These are phyloP conservation scores for Nannoperca obscura DNA, from an alignment of 2,797 vertebrate species.

Conservation along the genomic window DNA sequence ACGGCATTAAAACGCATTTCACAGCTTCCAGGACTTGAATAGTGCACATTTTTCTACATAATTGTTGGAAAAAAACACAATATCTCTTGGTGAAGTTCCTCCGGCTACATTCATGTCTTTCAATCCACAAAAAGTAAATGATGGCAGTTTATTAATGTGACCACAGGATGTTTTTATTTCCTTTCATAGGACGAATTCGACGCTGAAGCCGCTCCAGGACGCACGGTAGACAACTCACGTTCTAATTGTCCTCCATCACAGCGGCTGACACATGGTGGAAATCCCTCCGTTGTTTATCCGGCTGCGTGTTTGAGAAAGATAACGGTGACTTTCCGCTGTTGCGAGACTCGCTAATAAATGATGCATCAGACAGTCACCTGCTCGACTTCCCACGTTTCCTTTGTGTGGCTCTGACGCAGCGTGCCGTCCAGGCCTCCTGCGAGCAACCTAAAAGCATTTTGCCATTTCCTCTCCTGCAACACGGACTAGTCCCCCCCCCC, in stretches of 20 bases:
- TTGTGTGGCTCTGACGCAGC: slow-evolving; percentile 45
- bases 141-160: background rate
- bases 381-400: slow-evolving; percentile 73
- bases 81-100: background rate
- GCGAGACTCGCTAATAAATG: slow-evolving; percentile 61
- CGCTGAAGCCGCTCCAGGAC: background rate
- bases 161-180: background rate
- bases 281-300: slow-evolving; percentile 11
- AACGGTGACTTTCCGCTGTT: slow-evolving; percentile 49
- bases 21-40: background rate
- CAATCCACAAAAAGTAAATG: background rate
- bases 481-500: slow-evolving; percentile 15
- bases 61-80: background rate
- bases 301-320: slow-evolving; percentile 63
- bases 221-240: background rate
- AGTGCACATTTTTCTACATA: no score
- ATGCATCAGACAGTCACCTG: slow-evolving; percentile 68
- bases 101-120: background rate
- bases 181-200: slow-evolving; percentile 7
- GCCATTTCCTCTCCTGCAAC: slow-evolving; percentile 57
- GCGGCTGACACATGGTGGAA: slow-evolving; percentile 21
- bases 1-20: background rate
- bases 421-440: slow-evolving; percentile 46
- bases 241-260: slow-evolving; percentile 1
- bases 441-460: slow-evolving; percentile 74